Evolutionary conservation across 2,888 invertebrate genomes (phyloP).

Genomic region (Argyra leucocephala): DNA sequence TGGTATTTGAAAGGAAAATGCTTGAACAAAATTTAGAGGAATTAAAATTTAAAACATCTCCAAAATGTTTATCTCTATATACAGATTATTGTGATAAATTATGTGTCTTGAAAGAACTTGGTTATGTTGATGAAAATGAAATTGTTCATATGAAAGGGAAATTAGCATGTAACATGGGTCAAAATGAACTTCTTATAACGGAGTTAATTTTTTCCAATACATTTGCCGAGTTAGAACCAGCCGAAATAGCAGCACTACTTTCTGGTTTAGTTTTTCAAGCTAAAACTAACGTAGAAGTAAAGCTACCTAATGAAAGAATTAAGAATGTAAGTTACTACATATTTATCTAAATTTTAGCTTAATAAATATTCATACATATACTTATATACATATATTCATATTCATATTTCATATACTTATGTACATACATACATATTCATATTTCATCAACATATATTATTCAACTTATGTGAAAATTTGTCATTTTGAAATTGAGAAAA

Average conservation of each 20-base stretch:
- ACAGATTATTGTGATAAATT: conserved; percentile 82
- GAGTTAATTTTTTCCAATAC: conserved; percentile 87
- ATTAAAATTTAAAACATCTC: conserved; percentile 67
- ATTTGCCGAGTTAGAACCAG: conserved; percentile 72
- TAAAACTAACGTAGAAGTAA: conserved; percentile 51
- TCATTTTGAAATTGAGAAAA: too few species aligned
- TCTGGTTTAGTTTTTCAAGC: conserved; percentile 90
- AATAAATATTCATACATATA: too few species aligned
- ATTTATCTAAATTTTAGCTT: conserved; percentile 11
- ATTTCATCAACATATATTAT: too few species aligned
- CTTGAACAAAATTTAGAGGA: conserved; percentile 59
- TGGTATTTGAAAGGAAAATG: conserved; percentile 63
- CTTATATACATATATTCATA: too few species aligned
- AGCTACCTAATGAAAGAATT: conserved; percentile 41
- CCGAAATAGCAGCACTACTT: conserved; percentile 87
- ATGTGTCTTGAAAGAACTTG: conserved; percentile 62
- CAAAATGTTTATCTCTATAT: conserved; percentile 74
- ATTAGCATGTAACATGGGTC: conserved; percentile 79
- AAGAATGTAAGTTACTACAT: conserved; percentile 28
- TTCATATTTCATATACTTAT: too few species aligned
- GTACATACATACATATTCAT: too few species aligned
- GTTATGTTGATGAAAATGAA: conserved; percentile 61
- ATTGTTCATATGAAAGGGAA: conserved; percentile 69
- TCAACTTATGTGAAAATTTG: too few species aligned
- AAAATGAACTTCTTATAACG: conserved; percentile 83